These are phyloP conservation scores for Myanophis thanlyinensis DNA, from an alignment of 2,113 vertebrate genomes.

Conservation along the genomic window DNA sequence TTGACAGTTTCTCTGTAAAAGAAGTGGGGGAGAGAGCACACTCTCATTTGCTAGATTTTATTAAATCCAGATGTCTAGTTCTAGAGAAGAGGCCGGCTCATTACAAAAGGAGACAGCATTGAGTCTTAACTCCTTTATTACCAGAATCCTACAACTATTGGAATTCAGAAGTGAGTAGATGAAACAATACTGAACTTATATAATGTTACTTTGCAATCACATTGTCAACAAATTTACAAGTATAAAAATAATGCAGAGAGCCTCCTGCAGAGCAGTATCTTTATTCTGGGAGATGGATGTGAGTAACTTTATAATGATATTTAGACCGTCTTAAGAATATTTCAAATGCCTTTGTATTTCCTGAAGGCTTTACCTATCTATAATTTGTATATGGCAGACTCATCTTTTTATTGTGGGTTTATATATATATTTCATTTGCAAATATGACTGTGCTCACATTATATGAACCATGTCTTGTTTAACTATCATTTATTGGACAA, in stretches of 20 bases:
- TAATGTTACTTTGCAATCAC: neutral
- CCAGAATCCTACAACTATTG: neutral
- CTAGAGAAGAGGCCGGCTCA: slow-evolving; percentile 44
- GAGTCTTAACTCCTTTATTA: slow-evolving; percentile 61
- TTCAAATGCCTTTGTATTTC: neutral
- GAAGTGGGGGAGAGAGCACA: slow-evolving; percentile 19
- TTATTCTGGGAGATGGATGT: neutral
- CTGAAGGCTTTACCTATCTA: neutral
- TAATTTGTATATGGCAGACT: neutral
- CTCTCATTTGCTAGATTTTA: slow-evolving; percentile 54
- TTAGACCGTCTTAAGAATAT: neutral
- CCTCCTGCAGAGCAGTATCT: neutral
- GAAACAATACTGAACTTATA: neutral
- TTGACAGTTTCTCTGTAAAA: slow-evolving; percentile 45
- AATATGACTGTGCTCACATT: neutral
- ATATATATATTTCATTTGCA: neutral
- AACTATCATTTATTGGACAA: neutral
- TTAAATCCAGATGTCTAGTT: slow-evolving; percentile 75
- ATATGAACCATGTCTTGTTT: neutral
- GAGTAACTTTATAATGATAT: neutral
- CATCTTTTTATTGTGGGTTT: neutral
- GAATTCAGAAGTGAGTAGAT: neutral
- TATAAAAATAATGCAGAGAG: neutral
- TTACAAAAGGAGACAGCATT: slow-evolving; percentile 29
- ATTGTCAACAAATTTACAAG: neutral